These are phyloP conservation scores for Mizuhopecten yessoensis DNA, from an alignment of 1,140 invertebrate species.

Conservation along the genomic window DNA sequence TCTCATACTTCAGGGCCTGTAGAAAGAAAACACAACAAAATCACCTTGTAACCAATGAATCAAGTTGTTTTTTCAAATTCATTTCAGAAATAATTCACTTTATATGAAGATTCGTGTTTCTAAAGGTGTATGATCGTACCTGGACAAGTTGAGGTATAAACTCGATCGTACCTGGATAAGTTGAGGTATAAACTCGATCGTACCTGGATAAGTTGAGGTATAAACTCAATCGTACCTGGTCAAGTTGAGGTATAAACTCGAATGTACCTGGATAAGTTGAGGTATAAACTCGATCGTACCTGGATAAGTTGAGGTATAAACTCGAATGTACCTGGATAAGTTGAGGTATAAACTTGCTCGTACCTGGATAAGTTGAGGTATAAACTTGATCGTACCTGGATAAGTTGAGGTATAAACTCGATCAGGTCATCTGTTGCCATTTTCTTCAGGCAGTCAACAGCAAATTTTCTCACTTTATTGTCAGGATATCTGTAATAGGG, in stretches of 20 bases:
- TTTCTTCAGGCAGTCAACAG: constrained; percentile 91
- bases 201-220: no score
- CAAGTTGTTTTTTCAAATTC: no score
- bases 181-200: no score
- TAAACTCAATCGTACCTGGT: no score
- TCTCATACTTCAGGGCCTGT: constrained; percentile 94
- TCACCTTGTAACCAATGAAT: no score
- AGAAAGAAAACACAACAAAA: constrained; percentile 10
- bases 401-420: constrained; percentile 95
- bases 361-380: constrained; percentile 95
- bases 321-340: constrained; percentile 88
- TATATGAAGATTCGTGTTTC: no score
- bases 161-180: background rate
- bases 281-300: background rate
- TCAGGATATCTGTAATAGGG: constrained; percentile 92
- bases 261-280: background rate
- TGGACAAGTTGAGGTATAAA: background rate
- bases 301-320: background rate
- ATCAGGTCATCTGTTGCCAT: constrained; percentile 94
- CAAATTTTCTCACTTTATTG: constrained; percentile 91
- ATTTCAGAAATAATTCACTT: background rate
- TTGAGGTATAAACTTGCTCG: constrained; percentile 92
- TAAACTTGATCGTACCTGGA: constrained; percentile 89
- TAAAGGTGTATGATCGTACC: no score
- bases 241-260: no score